Conservation (phyloP, 2,113 vertebrate species). For the Dermatemys mawii region DNA sequence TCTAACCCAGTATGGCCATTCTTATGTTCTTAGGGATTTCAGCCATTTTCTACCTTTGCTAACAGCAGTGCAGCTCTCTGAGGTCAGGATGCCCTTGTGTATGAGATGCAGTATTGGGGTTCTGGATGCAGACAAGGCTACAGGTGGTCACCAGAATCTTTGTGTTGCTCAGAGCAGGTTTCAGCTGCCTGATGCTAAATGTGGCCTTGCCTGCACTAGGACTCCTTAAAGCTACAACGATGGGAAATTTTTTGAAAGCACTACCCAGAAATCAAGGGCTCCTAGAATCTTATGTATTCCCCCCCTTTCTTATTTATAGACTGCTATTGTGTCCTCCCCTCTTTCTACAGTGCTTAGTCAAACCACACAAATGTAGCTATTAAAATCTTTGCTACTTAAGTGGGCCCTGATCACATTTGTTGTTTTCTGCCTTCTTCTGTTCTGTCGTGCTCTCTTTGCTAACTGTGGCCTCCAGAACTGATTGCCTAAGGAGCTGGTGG, state of each 20-base stretch:
- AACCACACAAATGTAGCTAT: neutral
- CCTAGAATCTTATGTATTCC: neutral
- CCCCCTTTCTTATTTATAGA: neutral
- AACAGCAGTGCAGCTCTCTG: neutral
- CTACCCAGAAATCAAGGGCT: neutral
- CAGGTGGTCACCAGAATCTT: neutral
- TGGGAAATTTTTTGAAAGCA: neutral
- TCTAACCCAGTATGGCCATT: too few relatives aligned
- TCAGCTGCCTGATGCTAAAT: neutral
- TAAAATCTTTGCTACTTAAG: neutral
- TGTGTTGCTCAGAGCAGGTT: neutral
- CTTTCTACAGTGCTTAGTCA: constrained; percentile 24
- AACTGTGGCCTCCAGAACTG: neutral
- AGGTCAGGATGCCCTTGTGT: neutral
- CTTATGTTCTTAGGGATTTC: too few relatives aligned
- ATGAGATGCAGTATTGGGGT: neutral
- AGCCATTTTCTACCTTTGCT: neutral
- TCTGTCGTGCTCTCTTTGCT: neutral
- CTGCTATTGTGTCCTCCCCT: neutral
- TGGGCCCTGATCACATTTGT: neutral
- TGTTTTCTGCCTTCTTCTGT: neutral
- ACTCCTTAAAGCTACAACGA: neutral
- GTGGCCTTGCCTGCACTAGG: neutral
- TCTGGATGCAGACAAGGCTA: neutral
- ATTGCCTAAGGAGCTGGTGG: neutral